Evolutionary conservation across 2,797 vertebrate genomes (phyloP).

Genomic region (Megaceryle alcyon): DNA sequence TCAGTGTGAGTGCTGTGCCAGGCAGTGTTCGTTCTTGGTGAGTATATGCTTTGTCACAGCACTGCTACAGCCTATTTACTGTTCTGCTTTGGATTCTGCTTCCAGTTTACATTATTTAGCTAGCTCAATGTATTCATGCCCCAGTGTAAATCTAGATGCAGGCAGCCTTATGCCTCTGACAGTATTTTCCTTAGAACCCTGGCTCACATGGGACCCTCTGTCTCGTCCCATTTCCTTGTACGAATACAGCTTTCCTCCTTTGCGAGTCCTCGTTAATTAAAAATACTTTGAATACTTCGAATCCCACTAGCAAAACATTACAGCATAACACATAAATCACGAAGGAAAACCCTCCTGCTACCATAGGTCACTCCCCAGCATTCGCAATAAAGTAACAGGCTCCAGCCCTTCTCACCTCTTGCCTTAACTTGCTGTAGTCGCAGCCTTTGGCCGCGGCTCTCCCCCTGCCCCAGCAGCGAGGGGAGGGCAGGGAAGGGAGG

Average conservation of each 20-base stretch:
- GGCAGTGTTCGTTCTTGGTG: background rate
- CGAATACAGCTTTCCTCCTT: background rate
- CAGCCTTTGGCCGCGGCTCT: background rate
- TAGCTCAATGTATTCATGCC: background rate
- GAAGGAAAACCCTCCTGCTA: background rate
- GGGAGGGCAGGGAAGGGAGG: background rate
- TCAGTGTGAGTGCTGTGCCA: background rate
- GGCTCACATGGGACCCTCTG: background rate
- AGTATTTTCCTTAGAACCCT: background rate
- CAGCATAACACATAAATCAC: background rate
- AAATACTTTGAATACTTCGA: slow-evolving; percentile 28
- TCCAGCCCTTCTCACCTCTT: background rate
- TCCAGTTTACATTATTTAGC: background rate
- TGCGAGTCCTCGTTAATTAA: background rate
- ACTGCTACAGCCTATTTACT: background rate
- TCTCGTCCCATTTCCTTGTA: background rate
- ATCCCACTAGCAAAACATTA: background rate
- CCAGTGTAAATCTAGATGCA: background rate
- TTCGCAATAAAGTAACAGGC: background rate
- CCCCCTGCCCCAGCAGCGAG: background rate
- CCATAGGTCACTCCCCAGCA: background rate
- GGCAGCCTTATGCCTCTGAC: background rate
- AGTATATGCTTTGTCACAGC: background rate
- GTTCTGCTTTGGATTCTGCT: background rate
- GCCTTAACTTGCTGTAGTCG: background rate